Evolutionary conservation across 2,888 invertebrate species (phyloP), one percentile per base, ranked within the genome.

Genomic region (Orthosia cruda): DNA sequence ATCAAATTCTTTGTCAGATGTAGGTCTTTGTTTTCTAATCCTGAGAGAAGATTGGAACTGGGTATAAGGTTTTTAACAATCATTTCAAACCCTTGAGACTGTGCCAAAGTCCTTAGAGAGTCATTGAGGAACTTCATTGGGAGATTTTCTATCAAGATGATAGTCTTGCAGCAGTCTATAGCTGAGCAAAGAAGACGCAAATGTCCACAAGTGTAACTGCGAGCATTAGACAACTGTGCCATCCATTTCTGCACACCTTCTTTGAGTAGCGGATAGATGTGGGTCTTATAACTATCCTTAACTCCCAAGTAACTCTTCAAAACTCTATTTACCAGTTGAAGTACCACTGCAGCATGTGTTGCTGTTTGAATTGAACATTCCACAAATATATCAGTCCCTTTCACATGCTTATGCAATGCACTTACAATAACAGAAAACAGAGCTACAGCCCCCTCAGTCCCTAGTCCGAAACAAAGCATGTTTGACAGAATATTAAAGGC

Each of bases 371-470:
- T 93, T 0, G 97, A 97, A 45, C 95, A 94, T 23, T 93, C 90
- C 16, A 92, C 84, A 85, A 93, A 94, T 20, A 97, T 89, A 91
- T 97, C 95, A 40, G 97, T 97, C 4, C 97, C 96, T 80, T 97
- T 95, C 1, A 97, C 95, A 92, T 97, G 98, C 87, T 97, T 97
- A 84, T 97, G 96, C 50, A 98, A 89, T 67, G 97, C 94, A 79
- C 96, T 96, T 66, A 97, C 90, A 64, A 98, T 91, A 54, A 97
- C 91, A 16, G 97, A 97, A 82, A 96, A 97, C n/a, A 97, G 81
- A 45, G 94, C 91, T 89, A 92, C 89, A 58, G 97, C 94, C 81
- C 96, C 91, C 59, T 97, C 95, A 55, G 94, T 85, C 1, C 96
- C 96, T 55, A 97, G 89, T 47, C 95, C 96, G 89, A 97, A 97